phyloP scores from a whole-genome alignment of 2,113 vertebrate genomes.

The Thinocorus orbignyianus region DNA sequence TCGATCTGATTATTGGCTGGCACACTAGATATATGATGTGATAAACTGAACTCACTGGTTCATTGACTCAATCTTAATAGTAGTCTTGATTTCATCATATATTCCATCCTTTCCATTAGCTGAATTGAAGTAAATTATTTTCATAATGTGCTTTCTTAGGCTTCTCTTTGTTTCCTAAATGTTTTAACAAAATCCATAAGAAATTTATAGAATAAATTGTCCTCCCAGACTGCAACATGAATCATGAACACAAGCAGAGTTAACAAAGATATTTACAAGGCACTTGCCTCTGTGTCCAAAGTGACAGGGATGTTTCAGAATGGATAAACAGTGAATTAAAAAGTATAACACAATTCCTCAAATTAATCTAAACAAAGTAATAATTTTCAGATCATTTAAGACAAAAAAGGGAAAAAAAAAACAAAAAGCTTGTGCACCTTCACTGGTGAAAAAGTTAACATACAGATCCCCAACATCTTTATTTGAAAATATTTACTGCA shows the following conservation, averaged over 20 bases:
- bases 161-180: neutral
- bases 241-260: neutral
- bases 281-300: neutral
- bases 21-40: neutral
- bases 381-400: neutral
- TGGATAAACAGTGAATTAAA: neutral
- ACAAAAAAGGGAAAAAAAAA: neutral
- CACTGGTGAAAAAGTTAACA: neutral
- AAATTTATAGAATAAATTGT: neutral
- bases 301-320: neutral
- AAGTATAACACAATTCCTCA: neutral
- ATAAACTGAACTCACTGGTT: neutral
- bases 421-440: neutral
- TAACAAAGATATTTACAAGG: neutral
- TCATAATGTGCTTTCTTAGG: neutral
- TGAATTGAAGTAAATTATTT: neutral
- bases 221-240: neutral
- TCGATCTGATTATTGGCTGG: neutral
- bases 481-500: neutral
- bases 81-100: neutral
- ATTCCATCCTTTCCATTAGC: neutral
- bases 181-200: neutral
- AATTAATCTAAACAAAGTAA: neutral
- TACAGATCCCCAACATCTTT: neutral
- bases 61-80: neutral